Evolutionary conservation across 1,140 invertebrate genomes (phyloP).

Genomic region (Drosophila persimilis): DNA sequence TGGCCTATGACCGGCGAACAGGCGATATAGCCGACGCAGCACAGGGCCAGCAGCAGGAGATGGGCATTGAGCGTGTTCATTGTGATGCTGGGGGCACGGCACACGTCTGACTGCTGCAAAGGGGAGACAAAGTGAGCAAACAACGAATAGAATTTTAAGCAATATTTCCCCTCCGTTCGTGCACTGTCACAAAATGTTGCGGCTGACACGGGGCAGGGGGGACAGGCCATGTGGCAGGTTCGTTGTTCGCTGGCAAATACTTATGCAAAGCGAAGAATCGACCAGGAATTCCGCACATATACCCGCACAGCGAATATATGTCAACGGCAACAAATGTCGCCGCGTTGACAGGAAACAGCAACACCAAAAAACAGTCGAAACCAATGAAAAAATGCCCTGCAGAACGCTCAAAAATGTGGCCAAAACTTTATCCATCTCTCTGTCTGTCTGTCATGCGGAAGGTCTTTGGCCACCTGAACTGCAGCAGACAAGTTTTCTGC

Average conservation of each 20-base stretch:
- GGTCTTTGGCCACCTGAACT: conserved; percentile 32
- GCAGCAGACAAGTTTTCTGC: conserved; percentile 64
- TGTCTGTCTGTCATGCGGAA: conserved; percentile 32
- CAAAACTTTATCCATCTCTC: conserved; percentile 1
- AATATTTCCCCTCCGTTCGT: conserved; percentile 2
- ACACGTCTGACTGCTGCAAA: conserved; percentile 18
- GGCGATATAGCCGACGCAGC: conserved; percentile 66
- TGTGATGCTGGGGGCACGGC: conserved; percentile 25
- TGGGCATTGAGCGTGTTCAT: conserved; percentile 69
- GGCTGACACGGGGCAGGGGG: conserved; percentile 15
- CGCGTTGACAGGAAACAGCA: conserved; percentile 49
- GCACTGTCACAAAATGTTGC: conserved; percentile 36
- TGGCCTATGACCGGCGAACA: conserved; percentile 56
- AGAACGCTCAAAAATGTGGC: conserved; percentile 54
- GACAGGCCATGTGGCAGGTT: no score
- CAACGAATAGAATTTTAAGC: conserved; percentile 49
- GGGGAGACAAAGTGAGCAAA: conserved; percentile 49
- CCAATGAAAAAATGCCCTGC: conserved; percentile 31
- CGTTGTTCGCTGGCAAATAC: conserved; percentile 28
- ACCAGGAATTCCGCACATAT: conserved; percentile 48
- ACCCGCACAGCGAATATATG: conserved; percentile 34
- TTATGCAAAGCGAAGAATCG: conserved; percentile 51
- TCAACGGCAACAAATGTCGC: conserved; percentile 71
- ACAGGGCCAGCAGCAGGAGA: conserved; percentile 60
- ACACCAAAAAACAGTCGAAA: conserved; percentile 14